Base-by-base conservation (phyloP, 2,888 invertebrate genomes). In the Epirrhoe alternata region DNA sequence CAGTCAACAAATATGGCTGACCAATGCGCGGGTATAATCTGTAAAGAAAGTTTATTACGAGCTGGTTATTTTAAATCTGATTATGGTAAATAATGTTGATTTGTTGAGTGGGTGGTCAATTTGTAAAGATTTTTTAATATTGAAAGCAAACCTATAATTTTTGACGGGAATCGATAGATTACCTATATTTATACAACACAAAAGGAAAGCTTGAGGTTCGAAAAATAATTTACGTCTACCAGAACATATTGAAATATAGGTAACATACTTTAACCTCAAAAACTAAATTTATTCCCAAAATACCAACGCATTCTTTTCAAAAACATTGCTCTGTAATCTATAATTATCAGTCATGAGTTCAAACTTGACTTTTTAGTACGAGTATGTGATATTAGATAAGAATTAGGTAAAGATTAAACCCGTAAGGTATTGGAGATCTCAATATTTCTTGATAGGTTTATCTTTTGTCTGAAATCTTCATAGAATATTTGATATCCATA, bases 1-100 rank as follows among this genome's bases (percentile, higher is more conserved):
- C 80, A 77, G 80, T 76, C 76, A 77, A 83, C 80, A 79, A 80
- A 80, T 82, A 82, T 81, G 79, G 79, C 76, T 74, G 79, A 82
- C 75, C 75, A 76, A 78, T 79, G 80, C 78, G 76, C 54, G 45
- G 55, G 57, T 68, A 71, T 74, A 71, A 66, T 68, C 73, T 59
- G 67, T 63, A 60, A 73, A 70, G 68, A 69, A 70, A 72, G 63
- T 69, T 73, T 71, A 74, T 72, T 72, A 71, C 62, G 12, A 54
- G 55, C 61, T 64, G 64, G 67, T 66, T 70, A 61, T 66, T 66
- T 66, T 65, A 65, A 65, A 70, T 68, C 70, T 69, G 66, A 69
- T 72, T 74, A 72, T 72, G 68, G 45, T 69, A 70, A 74, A 68
- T 70, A 70, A 66, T 70, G 70, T 65, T 68, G 66, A 72, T 72